Conservation (phyloP, 1,140 invertebrate species). For the Drosophila lowei region DNA sequence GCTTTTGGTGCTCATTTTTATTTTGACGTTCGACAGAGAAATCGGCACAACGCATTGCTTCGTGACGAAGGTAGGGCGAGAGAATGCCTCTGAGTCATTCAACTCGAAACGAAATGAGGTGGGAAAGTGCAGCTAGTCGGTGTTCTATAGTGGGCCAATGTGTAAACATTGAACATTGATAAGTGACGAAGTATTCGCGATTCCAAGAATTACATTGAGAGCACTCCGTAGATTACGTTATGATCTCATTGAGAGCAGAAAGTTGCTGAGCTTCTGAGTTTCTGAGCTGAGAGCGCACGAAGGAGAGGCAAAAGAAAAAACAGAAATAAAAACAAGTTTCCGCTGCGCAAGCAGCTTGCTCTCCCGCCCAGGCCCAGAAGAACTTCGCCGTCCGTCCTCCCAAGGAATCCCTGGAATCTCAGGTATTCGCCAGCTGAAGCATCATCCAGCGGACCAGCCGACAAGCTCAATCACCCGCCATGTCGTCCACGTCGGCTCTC, state of each 20-base stretch:
- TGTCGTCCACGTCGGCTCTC: slow-evolving; percentile 67
- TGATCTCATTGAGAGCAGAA: slow-evolving; percentile 22
- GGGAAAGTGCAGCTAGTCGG: slow-evolving; percentile 15
- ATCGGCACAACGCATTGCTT: not conserved
- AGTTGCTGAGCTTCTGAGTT: not conserved
- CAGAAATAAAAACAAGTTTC: slow-evolving; percentile 42
- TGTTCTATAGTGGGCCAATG: not conserved
- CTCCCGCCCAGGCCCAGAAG: slow-evolving; percentile 4
- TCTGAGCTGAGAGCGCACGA: too few relatives aligned
- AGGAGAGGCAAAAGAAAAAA: not conserved
- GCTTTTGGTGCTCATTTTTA: slow-evolving; percentile 1
- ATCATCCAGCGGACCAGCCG: not conserved
- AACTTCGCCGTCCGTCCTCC: not conserved
- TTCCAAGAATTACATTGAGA: not conserved
- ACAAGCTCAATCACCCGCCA: not conserved
- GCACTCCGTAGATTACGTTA: not conserved
- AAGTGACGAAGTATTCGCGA: slow-evolving; percentile 1
- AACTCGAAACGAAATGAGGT: not conserved
- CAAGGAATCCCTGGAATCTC: slow-evolving; percentile 29
- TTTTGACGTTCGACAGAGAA: slow-evolving; percentile 5
- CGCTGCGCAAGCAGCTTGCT: slow-evolving; percentile 14
- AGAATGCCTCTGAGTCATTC: slow-evolving; percentile 16
- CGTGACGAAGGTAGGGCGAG: slow-evolving; percentile 4
- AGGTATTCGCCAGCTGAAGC: too few relatives aligned
- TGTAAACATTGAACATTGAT: slow-evolving; percentile 1